Percentiles rank a stretch among this genome's conserved stretches.
Evolutionary conservation across 2,797 vertebrate genomes (phyloP).

Genomic region (Peromyscus melanophrys): DNA sequence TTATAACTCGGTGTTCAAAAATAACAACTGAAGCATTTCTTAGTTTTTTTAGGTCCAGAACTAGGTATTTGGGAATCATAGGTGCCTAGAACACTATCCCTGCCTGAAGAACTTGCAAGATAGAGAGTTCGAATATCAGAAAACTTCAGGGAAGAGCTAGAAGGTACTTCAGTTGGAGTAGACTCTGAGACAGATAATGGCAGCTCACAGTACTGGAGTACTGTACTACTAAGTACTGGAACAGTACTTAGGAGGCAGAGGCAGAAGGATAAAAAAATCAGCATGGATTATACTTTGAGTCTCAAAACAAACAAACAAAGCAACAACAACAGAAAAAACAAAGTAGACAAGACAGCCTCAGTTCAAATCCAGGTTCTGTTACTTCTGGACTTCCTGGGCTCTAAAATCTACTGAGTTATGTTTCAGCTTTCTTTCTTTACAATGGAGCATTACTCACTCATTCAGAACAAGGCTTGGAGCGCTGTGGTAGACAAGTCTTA

Average conservation of each 20-base stretch:
- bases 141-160: neutral
- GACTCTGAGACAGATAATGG: neutral
- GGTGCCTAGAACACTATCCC: neutral
- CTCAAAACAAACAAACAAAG: neutral
- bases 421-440: neutral
- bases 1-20: constrained; percentile 17
- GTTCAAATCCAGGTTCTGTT: neutral
- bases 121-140: neutral
- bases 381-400: neutral
- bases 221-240: too few relatives aligned
- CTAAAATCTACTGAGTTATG: neutral
- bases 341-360: neutral
- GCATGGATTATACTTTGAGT: neutral
- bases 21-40: neutral
- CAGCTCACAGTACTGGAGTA: too few relatives aligned
- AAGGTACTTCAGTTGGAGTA: neutral
- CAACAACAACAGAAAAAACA: neutral
- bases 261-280: neutral
- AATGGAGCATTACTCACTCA: neutral
- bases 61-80: neutral
- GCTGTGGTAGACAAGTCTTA: neutral
- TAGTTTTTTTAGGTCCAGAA: neutral
- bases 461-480: neutral
- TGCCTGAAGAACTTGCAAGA: neutral
- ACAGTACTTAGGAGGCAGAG: neutral